Conservation (phyloP, 2,797 vertebrate species). For the Sebastes taczanowskii region DNA sequence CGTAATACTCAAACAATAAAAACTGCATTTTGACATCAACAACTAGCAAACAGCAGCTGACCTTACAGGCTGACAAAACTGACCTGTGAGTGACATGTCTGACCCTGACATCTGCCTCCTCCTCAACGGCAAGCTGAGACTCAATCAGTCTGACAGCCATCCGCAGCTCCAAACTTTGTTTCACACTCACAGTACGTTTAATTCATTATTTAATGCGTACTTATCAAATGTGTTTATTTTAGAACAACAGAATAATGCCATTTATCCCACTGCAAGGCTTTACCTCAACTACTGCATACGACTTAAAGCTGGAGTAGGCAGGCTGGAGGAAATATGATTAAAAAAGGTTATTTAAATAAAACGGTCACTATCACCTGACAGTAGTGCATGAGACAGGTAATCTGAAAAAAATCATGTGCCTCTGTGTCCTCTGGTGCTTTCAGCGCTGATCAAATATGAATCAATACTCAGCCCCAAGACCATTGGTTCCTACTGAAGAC, state of each 20-base stretch:
- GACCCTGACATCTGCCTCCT: conserved; percentile 15
- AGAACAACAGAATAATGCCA: neutral
- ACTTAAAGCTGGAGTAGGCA: no score
- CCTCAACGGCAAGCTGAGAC: neutral
- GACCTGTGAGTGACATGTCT: neutral
- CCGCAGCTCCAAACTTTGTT: neutral
- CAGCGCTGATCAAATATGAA: no score
- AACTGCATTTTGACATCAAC: neutral
- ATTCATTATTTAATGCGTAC: neutral
- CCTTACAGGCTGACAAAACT: neutral
- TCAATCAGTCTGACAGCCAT: neutral
- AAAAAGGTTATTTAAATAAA: no score
- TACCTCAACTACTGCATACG: neutral
- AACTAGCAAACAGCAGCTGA: neutral
- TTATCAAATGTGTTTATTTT: neutral
- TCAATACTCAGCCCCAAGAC: neutral
- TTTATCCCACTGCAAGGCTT: neutral
- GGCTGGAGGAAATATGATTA: no score
- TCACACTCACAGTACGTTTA: neutral
- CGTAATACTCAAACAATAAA: neutral
- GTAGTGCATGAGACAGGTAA: no score
- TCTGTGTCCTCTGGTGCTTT: no score
- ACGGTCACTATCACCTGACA: accelerated
- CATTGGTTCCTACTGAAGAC: neutral
- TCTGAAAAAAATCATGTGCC: no score